Percentiles rank a stretch among this genome's conserved stretches.
phyloP scores from a whole-genome alignment of 2,888 invertebrate species.

The Adelognathus sp. region DNA sequence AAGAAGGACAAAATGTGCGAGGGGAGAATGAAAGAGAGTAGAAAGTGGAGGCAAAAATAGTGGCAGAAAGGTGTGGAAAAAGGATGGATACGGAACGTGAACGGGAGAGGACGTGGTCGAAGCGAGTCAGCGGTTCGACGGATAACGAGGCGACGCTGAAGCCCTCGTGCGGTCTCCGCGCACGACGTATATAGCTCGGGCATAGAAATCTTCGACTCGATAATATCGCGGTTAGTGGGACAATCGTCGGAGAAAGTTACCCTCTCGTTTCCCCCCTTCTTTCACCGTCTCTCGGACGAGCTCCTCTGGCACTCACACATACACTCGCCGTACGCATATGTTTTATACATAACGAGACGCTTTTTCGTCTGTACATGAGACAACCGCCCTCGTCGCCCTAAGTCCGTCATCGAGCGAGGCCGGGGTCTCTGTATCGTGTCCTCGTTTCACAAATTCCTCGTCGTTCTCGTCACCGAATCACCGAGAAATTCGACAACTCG shows the following conservation, averaged over 20 bases:
- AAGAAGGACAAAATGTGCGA: background rate
- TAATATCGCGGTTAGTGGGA: conserved; percentile 79
- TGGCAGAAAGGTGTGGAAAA: conserved; percentile 4
- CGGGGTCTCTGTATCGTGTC: conserved; percentile 24
- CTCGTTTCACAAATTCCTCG: conserved; percentile 26
- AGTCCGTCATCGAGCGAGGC: conserved; percentile 3
- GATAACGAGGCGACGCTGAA: conserved; percentile 16
- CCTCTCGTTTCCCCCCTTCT: conserved; percentile 64
- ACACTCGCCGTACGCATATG: background rate
- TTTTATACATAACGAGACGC: background rate
- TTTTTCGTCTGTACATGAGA: conserved; percentile 7
- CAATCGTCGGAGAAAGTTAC: conserved; percentile 79
- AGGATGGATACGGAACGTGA: conserved; percentile 15
- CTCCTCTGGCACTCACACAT: conserved; percentile 41
- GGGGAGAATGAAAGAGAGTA: conserved; percentile 1
- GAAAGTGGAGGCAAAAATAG: background rate
- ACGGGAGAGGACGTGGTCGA: background rate
- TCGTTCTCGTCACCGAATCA: background rate
- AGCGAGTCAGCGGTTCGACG: conserved; percentile 10
- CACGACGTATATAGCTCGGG: conserved; percentile 27
- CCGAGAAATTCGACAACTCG: background rate
- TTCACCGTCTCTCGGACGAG: conserved; percentile 38
- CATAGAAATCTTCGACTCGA: conserved; percentile 74
- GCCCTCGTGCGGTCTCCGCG: background rate
- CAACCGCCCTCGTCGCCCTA: conserved; percentile 9